These are phyloP conservation scores for Rachycentron canadum DNA, from an alignment of 2,797 vertebrate species.

Conservation along the genomic window DNA sequence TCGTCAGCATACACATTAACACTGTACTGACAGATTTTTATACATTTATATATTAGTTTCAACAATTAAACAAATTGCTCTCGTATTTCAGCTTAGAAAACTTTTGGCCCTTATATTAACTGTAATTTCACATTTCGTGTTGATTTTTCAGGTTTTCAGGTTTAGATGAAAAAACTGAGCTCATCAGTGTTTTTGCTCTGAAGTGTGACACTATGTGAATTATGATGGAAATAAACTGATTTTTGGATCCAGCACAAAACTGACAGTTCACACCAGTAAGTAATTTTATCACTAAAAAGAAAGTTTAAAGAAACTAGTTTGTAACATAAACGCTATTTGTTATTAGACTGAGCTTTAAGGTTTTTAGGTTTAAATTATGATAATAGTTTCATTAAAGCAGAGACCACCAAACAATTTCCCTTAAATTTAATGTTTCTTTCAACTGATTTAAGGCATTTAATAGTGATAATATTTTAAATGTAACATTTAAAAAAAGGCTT, in stretches of 20 bases:
- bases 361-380: not conserved
- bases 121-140: not conserved
- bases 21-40: no score
- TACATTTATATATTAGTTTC: no score
- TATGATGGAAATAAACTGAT: not conserved
- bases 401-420: not conserved
- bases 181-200: not conserved
- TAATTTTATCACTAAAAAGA: not conserved
- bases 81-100: no score
- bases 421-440: not conserved
- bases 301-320: no score
- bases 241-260: slow-evolving; percentile 17
- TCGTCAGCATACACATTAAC: no score
- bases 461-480: not conserved
- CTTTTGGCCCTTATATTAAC: no score
- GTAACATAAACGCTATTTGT: not conserved
- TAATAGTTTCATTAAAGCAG: no score
- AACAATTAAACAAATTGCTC: no score
- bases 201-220: slow-evolving; percentile 26
- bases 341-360: not conserved
- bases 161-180: not conserved
- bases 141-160: not conserved
- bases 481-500: not conserved
- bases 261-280: slow-evolving; percentile 22
- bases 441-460: not conserved